Base-by-base conservation (phyloP, 2,797 vertebrate species). In the Sparus aurata region DNA sequence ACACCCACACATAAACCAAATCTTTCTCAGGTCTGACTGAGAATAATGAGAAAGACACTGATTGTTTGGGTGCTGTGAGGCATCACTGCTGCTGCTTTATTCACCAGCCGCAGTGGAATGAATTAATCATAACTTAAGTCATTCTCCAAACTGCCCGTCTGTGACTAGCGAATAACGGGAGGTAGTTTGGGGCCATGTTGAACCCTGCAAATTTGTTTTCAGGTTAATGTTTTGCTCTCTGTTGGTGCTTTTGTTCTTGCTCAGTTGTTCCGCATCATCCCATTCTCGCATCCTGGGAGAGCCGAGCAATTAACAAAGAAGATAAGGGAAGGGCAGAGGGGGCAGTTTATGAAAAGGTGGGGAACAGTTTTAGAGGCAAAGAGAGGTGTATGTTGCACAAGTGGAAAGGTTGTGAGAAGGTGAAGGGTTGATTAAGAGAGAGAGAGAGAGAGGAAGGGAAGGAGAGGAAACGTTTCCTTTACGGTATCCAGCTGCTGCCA, bases 51-150 rank as follows among this genome's bases (percentile, higher is more conserved):
- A 71, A 72, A 38, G 15, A 77, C 52, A 47, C 12, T 58, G 79
- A 77, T 85, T 84, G 78, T 87, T 77, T 79, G 64, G 77, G 73
- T 23, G 83, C 85, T 85, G 38, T 8, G 65, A 77, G 81, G 82
- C 64, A 71, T 83, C 60, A 4, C 58, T 64, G 69, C 55, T 13
- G 52, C 69, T 23, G 70, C 72, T 68, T 38, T 59, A 67, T 86
- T 91, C 72, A 87, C 80, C 69, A 75, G 67, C 76, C 75, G 78
- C 68, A 27, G 45, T 57, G 69, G 64, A 80, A 83, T 89, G 47
- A 90, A 90, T 91, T 78, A 84, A 93, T 90, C 83, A 85, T 69
- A 85, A 82, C 69, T 88, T 81, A 55, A 82, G 84, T 85, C 69
- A 67, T 83, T 89, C 66, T 71, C 79, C 70, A 85, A 88, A 88